Evolutionary conservation across 37 sponge, comb jelly and placozoan species (phyloP), one percentile per base, ranked within the genome.

Genomic region (Halichondria panicea): DNA sequence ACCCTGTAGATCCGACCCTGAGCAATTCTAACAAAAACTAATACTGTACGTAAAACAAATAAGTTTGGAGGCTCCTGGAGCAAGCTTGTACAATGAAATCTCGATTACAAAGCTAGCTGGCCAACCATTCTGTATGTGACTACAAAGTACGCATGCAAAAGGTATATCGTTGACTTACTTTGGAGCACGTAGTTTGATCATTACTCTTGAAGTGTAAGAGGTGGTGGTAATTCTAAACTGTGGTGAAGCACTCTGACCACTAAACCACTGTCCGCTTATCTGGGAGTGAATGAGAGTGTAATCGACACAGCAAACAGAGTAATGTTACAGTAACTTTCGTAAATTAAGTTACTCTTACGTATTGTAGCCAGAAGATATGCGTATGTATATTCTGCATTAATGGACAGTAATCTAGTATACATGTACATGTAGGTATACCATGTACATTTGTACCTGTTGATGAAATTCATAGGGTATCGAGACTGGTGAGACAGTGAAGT

Each of bases 111-210:
- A n/a, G n/a, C n/a, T n/a, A n/a, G n/a, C n/a, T n/a, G n/a, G n/a
- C n/a, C n/a, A n/a, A n/a, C n/a, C n/a, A n/a, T n/a, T n/a, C n/a
- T n/a, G n/a, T n/a, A n/a, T n/a, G n/a, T n/a, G n/a, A n/a, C n/a
- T n/a, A n/a, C n/a, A n/a, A n/a, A n/a, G n/a, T 22, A 71, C 22
- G 24, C 36, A 38, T 25, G 63, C 11, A 42, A 43, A 35, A 12
- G 31, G 6, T 22, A 43, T 24, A 13, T 7, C 21, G 2, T 11
- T 13, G 4, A 30, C 63, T 77, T 50, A 85, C 86, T 79, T 78
- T 53, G 86, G 86, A 25, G 73, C 86, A 43, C 48, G 39, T 1
- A 86, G 1, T 41, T 86, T 78, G 37, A 86, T 36, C 36, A 86
- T 45, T 3, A 79, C 56, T 7, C 44, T 32, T 25, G 78, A 67